A percentile compares a stretch with the other conserved stretches of the same genome.
These are phyloP conservation scores for Pedetes capensis DNA, from an alignment of 2,113 vertebrate genomes.

Conservation along the genomic window DNA sequence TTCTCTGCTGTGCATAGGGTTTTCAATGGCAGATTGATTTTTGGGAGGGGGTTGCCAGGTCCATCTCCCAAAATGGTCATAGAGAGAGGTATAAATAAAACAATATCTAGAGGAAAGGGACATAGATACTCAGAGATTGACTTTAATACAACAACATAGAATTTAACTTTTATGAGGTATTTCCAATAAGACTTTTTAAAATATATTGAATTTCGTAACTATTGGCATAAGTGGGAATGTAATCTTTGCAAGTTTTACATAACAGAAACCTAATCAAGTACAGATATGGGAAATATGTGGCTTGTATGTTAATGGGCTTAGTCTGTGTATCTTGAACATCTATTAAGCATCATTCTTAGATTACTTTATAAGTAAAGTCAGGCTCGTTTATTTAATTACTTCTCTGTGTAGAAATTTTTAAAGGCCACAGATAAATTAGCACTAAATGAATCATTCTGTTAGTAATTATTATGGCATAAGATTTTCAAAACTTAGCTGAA, in stretches of 20 bases:
- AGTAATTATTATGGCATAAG: neutral
- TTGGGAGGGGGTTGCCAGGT: no score
- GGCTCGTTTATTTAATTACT: neutral
- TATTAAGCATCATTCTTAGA: neutral
- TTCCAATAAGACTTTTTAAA: neutral
- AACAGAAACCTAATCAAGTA: neutral
- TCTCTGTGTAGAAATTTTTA: neutral
- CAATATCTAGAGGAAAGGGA: neutral
- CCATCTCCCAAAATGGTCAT: neutral
- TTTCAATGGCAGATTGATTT: no score
- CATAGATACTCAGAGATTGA: neutral
- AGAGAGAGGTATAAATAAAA: neutral
- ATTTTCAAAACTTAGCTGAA: neutral
- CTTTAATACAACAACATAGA: neutral
- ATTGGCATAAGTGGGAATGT: neutral
- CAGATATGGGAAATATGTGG: neutral
- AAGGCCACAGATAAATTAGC: constrained; percentile 9
- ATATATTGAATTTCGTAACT: neutral
- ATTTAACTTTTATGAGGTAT: neutral
- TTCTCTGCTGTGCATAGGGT: no score
- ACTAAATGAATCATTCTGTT: neutral
- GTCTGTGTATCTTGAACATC: neutral
- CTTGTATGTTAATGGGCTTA: neutral
- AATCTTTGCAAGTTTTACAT: neutral
- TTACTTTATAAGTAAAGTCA: neutral